phyloP scores from a whole-genome alignment of 2,888 invertebrate species.

The Megamerina dolium region DNA sequence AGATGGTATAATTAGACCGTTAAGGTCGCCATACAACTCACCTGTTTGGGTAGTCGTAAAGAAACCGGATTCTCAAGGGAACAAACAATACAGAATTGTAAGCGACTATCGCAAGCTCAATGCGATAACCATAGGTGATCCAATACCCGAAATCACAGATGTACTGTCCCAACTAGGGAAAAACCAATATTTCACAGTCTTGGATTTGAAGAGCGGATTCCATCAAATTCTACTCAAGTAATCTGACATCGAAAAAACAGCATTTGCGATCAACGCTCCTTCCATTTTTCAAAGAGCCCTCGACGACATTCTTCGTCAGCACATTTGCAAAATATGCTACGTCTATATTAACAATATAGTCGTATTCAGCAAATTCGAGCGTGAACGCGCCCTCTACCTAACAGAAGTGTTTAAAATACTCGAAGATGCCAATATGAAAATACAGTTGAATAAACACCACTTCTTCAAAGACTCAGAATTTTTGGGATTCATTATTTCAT shows the following conservation, averaged over 20 bases:
- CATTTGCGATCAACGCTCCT: constrained; percentile 10
- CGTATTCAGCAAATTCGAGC: constrained; percentile 1
- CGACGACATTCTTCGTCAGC: constrained; percentile 5
- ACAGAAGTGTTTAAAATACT: not conserved
- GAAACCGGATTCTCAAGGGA: too few species aligned
- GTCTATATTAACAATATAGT: constrained; percentile 10
- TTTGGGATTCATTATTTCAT: constrained; percentile 1
- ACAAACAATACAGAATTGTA: too few species aligned
- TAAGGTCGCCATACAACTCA: too few species aligned
- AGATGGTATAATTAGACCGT: too few species aligned
- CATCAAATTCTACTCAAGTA: constrained; percentile 9
- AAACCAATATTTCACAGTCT: constrained; percentile 2
- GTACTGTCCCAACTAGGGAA: constrained; percentile 5
- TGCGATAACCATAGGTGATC: too few species aligned
- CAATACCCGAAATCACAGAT: constrained; percentile 5
- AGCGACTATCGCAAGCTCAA: too few species aligned
- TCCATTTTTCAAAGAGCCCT: constrained; percentile 15
- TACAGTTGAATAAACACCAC: constrained; percentile 4
- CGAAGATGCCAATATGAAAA: constrained; percentile 2
- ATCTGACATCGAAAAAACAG: constrained; percentile 6
- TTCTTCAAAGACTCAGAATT: constrained; percentile 5
- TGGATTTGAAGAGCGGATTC: constrained; percentile 10
- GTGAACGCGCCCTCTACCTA: not conserved
- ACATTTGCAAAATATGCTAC: constrained; percentile 3
- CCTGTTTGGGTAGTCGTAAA: too few species aligned